Conservation (phyloP, 2,888 invertebrate genomes). For the Aethes cnicana region DNA sequence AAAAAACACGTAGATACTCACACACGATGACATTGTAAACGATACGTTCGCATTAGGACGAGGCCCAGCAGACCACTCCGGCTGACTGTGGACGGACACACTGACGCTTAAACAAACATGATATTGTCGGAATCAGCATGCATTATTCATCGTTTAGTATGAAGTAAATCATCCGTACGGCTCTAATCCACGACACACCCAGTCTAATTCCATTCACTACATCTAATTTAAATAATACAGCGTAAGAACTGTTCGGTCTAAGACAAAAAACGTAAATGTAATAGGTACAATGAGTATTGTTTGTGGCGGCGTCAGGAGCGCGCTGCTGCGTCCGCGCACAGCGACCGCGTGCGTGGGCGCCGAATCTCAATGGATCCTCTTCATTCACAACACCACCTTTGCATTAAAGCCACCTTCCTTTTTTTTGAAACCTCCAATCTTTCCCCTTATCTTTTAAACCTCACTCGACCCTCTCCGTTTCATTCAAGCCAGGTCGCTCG, state of each 20-base stretch:
- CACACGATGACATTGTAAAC: no score
- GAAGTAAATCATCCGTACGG: slow-evolving; percentile 38
- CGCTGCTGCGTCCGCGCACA: slow-evolving; percentile 46
- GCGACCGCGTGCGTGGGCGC: slow-evolving; percentile 69
- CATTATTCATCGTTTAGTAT: slow-evolving; percentile 40
- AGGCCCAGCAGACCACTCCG: no score
- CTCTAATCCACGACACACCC: slow-evolving; percentile 45
- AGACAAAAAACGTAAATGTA: slow-evolving; percentile 55
- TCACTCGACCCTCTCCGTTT: slow-evolving; percentile 73
- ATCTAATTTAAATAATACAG: slow-evolving; percentile 62
- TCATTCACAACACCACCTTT: slow-evolving; percentile 80
- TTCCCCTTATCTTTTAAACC: slow-evolving; percentile 78
- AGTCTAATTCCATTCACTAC: slow-evolving; percentile 49
- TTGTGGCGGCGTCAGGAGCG: slow-evolving; percentile 40
- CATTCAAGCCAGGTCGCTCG: slow-evolving; percentile 76
- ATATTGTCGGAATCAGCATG: slow-evolving; percentile 30
- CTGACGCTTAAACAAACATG: slow-evolving; percentile 19
- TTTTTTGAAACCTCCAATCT: slow-evolving; percentile 75
- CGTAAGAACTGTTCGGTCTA: slow-evolving; percentile 47
- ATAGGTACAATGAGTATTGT: slow-evolving; percentile 60
- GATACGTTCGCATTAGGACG: no score
- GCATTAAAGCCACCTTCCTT: slow-evolving; percentile 78
- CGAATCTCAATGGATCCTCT: slow-evolving; percentile 76
- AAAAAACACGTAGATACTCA: no score
- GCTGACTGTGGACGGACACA: slow-evolving; percentile 18